Base-by-base conservation (phyloP, 2,888 invertebrate genomes). In the Hyposoter dolosus region DNA sequence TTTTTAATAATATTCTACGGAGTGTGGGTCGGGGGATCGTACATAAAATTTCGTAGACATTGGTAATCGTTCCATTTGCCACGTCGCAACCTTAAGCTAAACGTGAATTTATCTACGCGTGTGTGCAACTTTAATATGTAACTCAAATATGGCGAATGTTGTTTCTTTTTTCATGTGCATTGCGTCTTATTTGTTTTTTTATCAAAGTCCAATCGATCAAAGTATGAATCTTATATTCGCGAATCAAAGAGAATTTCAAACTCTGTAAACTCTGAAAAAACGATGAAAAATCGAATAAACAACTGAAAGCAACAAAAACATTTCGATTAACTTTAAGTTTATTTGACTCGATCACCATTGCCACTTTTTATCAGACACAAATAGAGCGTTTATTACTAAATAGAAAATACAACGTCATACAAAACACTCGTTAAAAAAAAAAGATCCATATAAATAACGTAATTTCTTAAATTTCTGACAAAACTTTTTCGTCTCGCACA, bases 181-280 rank as follows among this genome's bases (percentile, higher is more conserved):
- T 72, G 69, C 79, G 45, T 85, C 75, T 23, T 76, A 68, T 77
- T 45, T 77, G 74, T 76, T 45, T 83, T 86, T 83, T 83, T 72
- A 63, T 83, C 66, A 81, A 83, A 83, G 77, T 81, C 77, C 77
- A 68, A 86, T 74, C 81, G 50, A 83, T 83, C 80, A 78, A 83
- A 86, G 47, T 86, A 56, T 77, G 56, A 65, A 50, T 72, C 32
- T 19, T 71, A 69, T 45, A 43, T 71, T 47, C 65, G 71, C 76
- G 75, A 79, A 63, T 63, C 63, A 71, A 81, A 78, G 68, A 56
- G 71, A 71, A 79, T 63, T 47, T 69, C 1, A 60, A 23, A 79
- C 60, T 71, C 79, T 79, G 79, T 79, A 79, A 79, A 43, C 53
- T 68, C 56, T 47, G 15, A 80, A 75, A 47, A 68, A 60, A 68